Evolutionary conservation across 1,140 invertebrate genomes (phyloP).

Genomic region (Eufriesea mexicana): DNA sequence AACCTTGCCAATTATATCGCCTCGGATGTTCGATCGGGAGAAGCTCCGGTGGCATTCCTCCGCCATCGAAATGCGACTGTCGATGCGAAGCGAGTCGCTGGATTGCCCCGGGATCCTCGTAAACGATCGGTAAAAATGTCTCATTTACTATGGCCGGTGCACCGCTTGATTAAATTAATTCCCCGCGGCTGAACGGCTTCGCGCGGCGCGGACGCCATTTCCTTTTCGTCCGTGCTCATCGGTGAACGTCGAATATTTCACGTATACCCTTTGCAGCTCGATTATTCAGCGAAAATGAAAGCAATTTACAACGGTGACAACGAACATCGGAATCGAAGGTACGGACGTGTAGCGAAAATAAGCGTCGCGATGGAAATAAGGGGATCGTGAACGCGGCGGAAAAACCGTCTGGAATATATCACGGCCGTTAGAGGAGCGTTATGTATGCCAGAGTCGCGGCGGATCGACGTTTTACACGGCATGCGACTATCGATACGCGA

Average conservation of each 20-base stretch:
- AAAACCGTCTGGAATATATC: conserved; percentile 16
- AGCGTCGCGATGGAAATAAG: not conserved
- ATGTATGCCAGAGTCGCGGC: conserved; percentile 19
- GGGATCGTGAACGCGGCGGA: not conserved
- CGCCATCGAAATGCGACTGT: too few relatives aligned
- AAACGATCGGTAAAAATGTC: not conserved
- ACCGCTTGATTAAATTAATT: not conserved
- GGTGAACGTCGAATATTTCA: not conserved
- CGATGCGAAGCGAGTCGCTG: too few relatives aligned
- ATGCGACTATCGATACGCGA: conserved; percentile 51
- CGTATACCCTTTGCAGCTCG: not conserved
- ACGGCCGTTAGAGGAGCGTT: conserved; percentile 35
- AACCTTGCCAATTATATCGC: conserved; percentile 4
- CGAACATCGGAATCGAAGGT: too few relatives aligned
- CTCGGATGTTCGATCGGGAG: not conserved
- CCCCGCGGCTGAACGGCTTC: too few relatives aligned
- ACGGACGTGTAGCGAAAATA: not conserved
- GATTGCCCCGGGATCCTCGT: not conserved
- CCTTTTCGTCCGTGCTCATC: not conserved
- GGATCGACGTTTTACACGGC: conserved; percentile 44
- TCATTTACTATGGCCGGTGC: not conserved
- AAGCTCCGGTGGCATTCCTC: too few relatives aligned
- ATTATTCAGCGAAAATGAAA: not conserved
- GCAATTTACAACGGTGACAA: not conserved
- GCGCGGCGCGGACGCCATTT: too few relatives aligned